Evolutionary conservation across 2,888 invertebrate genomes (phyloP).

Genomic region (Alcis repandata): DNA sequence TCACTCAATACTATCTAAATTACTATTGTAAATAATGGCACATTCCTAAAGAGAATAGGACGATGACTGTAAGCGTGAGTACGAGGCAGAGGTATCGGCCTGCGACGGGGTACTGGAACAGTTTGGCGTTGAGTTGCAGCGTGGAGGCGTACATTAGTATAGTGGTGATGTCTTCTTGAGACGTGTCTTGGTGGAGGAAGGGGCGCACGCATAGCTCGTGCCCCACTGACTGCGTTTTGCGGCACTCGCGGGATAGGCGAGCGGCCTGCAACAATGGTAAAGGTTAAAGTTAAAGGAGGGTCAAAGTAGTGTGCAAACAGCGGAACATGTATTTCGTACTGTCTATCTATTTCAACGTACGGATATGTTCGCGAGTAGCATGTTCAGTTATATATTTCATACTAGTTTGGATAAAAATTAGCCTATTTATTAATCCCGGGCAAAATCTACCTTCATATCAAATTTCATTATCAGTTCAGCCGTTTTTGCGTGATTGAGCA

Average conservation of each 20-base stretch:
- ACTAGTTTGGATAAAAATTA: too few relatives aligned
- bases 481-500: too few relatives aligned
- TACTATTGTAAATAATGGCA: slow-evolving; percentile 87
- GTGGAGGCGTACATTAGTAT: slow-evolving; percentile 92
- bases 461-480: too few relatives aligned
- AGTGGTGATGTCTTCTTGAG: slow-evolving; percentile 91
- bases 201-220: slow-evolving; percentile 93
- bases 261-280: slow-evolving; percentile 88
- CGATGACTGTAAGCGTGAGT: slow-evolving; percentile 86
- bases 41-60: slow-evolving; percentile 90
- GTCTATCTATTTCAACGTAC: too few relatives aligned
- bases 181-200: slow-evolving; percentile 92
- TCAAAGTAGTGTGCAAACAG: too few relatives aligned
- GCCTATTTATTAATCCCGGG: too few relatives aligned
- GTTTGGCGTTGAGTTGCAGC: slow-evolving; percentile 90
- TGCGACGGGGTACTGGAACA: slow-evolving; percentile 91
- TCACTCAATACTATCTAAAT: slow-evolving; percentile 22
- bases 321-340: too few relatives aligned
- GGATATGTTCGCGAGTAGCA: too few relatives aligned
- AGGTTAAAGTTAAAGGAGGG: too few relatives aligned
- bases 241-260: slow-evolving; percentile 90
- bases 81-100: slow-evolving; percentile 89
- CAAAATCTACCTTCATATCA: too few relatives aligned
- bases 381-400: too few relatives aligned
- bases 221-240: slow-evolving; percentile 90